phyloP scores from a whole-genome alignment of 1,140 invertebrate genomes.

The Littorina saxatilis region DNA sequence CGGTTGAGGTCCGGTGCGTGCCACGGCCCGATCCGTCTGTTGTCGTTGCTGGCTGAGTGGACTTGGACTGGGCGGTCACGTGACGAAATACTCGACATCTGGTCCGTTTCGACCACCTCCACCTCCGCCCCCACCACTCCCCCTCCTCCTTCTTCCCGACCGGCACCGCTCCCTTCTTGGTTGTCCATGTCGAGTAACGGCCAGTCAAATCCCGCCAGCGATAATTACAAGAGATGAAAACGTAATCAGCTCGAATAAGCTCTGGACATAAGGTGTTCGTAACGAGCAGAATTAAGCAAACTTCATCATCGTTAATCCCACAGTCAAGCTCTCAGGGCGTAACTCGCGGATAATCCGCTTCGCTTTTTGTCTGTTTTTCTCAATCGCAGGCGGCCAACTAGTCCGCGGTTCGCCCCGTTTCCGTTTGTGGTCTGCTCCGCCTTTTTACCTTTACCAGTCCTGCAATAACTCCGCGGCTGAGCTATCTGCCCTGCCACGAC shows the following conservation, averaged over 20 bases:
- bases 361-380: background rate
- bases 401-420: background rate
- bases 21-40: slow-evolving; percentile 7
- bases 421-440: background rate
- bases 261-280: background rate
- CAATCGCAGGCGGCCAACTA: too few species aligned
- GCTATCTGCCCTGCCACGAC: background rate
- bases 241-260: background rate
- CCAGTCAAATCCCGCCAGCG: background rate
- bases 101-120: background rate
- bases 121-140: background rate
- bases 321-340: background rate
- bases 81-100: background rate
- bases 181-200: background rate
- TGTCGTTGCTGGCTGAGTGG: background rate
- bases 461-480: too few species aligned
- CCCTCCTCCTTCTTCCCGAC: background rate
- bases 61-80: background rate
- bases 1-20: background rate
- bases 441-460: background rate
- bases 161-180: background rate
- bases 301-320: slow-evolving; percentile 11
- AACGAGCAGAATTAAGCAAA: slow-evolving; percentile 12
- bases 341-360: background rate
- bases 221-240: background rate